These are phyloP conservation scores for Coregonus ussuriensis DNA, from an alignment of 2,797 vertebrate species.

Conservation along the genomic window DNA sequence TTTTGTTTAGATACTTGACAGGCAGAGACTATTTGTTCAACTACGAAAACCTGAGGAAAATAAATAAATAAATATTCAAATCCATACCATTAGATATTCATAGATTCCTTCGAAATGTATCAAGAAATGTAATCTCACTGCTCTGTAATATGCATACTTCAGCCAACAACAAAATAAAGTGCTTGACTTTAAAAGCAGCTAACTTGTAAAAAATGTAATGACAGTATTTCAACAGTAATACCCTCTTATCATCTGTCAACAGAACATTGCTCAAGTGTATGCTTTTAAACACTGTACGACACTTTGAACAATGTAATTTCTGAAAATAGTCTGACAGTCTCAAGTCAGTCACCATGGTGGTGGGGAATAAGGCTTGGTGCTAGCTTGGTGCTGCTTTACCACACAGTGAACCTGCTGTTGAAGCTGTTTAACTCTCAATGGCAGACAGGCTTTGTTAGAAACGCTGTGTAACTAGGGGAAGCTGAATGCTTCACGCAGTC, in stretches of 20 bases:
- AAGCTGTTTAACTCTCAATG: slow-evolving; percentile 26
- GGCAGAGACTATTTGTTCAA: background rate
- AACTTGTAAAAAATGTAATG: background rate
- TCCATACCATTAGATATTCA: background rate
- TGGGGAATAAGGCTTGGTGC: background rate
- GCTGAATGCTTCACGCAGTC: slow-evolving; percentile 28
- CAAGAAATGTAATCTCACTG: slow-evolving; percentile 12
- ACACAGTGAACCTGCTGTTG: slow-evolving; percentile 35
- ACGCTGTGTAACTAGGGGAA: slow-evolving; percentile 36
- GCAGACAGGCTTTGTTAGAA: slow-evolving; percentile 24
- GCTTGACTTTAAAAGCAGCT: background rate
- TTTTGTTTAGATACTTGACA: background rate
- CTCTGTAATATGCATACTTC: background rate
- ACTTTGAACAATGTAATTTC: slow-evolving; percentile 1
- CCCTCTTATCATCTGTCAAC: background rate
- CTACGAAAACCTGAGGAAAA: background rate
- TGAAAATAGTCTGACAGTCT: background rate
- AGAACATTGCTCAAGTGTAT: background rate
- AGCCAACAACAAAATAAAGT: background rate
- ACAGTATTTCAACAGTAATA: background rate
- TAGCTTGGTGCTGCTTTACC: background rate
- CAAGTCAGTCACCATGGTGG: background rate
- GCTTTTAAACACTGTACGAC: background rate
- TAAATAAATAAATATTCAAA: background rate
- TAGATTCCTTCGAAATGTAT: slow-evolving; percentile 3